Evolutionary conservation across 2,797 vertebrate genomes (phyloP).

Genomic region (Melanogrammus aeglefinus): DNA sequence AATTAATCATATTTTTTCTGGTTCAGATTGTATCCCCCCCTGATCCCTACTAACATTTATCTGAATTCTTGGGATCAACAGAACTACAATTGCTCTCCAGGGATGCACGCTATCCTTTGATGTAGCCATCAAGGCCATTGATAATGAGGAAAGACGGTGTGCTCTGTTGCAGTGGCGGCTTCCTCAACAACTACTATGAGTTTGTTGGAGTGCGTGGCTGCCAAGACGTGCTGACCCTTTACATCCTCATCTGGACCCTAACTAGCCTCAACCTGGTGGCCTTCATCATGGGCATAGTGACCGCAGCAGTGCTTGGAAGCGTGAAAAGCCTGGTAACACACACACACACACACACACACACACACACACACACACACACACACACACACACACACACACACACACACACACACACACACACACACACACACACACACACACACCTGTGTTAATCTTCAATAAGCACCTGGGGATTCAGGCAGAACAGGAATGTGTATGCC

Average conservation of each 20-base stretch:
- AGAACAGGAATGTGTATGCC: background rate
- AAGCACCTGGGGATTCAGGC: background rate
- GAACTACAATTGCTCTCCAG: background rate
- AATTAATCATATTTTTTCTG: background rate
- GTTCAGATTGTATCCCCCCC: background rate
- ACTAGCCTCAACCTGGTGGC: constrained; percentile 63
- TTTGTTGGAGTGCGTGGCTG: constrained; percentile 73
- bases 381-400: background rate
- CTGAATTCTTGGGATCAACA: background rate
- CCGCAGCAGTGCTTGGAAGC: constrained; percentile 70
- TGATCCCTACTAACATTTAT: background rate
- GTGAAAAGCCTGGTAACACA: constrained; percentile 65
- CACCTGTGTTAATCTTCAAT: background rate
- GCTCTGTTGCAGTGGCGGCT: constrained; percentile 65
- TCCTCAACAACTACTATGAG: constrained; percentile 73
- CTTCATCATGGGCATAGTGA: constrained; percentile 65
- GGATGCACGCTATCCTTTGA: background rate
- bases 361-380: background rate
- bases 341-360: background rate
- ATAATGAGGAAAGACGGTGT: background rate
- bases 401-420: background rate
- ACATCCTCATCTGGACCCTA: constrained; percentile 68
- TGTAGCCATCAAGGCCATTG: background rate
- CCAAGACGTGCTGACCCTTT: constrained; percentile 66
- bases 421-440: background rate